phyloP scores from a whole-genome alignment of 2,113 vertebrate genomes.

The Pan paniscus region DNA sequence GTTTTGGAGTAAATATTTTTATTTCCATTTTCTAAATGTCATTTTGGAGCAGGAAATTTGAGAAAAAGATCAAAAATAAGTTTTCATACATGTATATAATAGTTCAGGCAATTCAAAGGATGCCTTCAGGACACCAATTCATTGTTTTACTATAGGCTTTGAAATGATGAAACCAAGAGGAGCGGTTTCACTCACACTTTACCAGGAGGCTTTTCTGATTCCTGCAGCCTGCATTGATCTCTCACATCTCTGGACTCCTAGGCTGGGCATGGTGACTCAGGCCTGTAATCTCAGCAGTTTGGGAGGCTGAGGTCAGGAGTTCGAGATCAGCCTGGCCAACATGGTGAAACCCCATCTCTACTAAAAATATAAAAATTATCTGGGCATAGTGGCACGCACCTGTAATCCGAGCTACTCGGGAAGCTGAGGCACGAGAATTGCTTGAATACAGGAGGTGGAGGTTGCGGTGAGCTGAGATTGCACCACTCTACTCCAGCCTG shows the following conservation, averaged over 20 bases:
- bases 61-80: constrained; percentile 1
- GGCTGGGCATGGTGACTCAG: no score
- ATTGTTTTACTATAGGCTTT: not conserved
- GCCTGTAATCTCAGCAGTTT: no score
- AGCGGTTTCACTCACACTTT: not conserved
- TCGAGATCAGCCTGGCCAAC: no score
- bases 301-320: no score
- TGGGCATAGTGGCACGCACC: no score
- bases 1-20: not conserved
- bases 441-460: no score
- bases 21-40: not conserved
- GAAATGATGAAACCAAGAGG: not conserved
- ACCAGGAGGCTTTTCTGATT: not conserved
- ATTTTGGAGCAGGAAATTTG: not conserved
- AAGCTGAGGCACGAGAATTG: no score
- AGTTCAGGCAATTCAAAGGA: not conserved
- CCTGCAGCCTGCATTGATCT: not conserved
- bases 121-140: not conserved
- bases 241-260: not conserved
- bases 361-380: no score
- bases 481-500: no score
- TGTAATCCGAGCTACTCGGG: no score
- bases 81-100: not conserved
- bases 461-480: no score
- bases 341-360: no score